Conservation (phyloP, 2,797 vertebrate genomes). For the Aeoliscus strigatus region DNA sequence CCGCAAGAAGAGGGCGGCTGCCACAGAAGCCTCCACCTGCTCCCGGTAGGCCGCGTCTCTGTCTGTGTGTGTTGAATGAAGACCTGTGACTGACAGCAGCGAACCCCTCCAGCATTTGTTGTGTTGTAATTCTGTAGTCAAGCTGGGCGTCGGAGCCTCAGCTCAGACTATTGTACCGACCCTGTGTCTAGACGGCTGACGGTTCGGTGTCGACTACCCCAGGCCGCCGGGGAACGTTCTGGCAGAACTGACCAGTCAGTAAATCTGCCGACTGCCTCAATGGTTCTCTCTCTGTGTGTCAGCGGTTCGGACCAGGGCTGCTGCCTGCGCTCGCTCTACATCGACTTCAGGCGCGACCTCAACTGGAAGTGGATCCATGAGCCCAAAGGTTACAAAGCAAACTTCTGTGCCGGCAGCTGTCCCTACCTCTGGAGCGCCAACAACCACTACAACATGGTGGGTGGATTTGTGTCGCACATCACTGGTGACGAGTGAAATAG, state of each 20-base stretch:
- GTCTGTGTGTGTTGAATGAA: constrained; percentile 21
- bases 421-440: constrained; percentile 83
- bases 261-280: constrained; percentile 38
- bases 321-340: constrained; percentile 82
- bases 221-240: constrained; percentile 41
- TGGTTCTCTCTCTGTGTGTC: constrained; percentile 31
- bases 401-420: constrained; percentile 82
- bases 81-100: constrained; percentile 9
- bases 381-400: constrained; percentile 82
- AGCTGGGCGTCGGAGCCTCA: constrained; percentile 16
- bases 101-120: constrained; percentile 21
- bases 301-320: constrained; percentile 75
- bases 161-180: constrained; percentile 38
- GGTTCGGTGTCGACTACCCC: constrained; percentile 60
- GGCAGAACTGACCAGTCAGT: constrained; percentile 38
- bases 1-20: constrained; percentile 78
- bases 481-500: not conserved
- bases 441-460: constrained; percentile 83
- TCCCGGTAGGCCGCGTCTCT: constrained; percentile 64
- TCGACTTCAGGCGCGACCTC: constrained; percentile 82
- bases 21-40: constrained; percentile 70
- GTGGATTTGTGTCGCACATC: constrained; percentile 12
- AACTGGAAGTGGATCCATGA: constrained; percentile 87
- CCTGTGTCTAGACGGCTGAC: constrained; percentile 61
- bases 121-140: constrained; percentile 26